Evolutionary conservation across 2,888 invertebrate species (phyloP), one percentile per base, ranked within the genome.

Genomic region (Lasioglossum leucozonium): DNA sequence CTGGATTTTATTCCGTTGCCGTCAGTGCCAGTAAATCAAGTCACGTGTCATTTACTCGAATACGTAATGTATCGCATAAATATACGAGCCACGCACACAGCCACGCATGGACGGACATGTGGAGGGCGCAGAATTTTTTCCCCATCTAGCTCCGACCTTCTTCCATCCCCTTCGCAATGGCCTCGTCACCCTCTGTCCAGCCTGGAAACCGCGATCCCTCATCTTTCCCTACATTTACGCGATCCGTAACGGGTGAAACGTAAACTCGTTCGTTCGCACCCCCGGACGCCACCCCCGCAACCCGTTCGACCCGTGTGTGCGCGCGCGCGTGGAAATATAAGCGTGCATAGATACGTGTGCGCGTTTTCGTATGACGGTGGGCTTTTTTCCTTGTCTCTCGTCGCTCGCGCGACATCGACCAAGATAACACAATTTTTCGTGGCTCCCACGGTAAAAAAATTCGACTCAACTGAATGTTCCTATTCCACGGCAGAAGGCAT

Each of bases 41-140:
- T 92, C 92, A 92, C 93, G 93, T 94, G 93, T 94, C 94, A 94
- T 93, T 94, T 94, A 94, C 93, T 92, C 92, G 93, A 93, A 94
- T 94, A 92, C 93, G 93, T 93, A 93, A 94, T 93, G 93, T 92
- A 91, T 92, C 93, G 92, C 91, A 91, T 93, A 93, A 93, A 93
- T 93, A 93, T 92, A 93, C 91, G 91, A 88, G 85, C 89, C 80
- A 87, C 88, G 89, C 90, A 88, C 87, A 90, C 89, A 84, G 85
- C 74, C 87, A 90, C 89, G 92, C 90, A 89, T 91, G 86, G 86
- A 83, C 85, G 86, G 81, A 79, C 85, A 90, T 51, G 87, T 44
- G 88, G 87, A 87, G 89, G 88, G 90, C 83, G 90, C 81, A 79
- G 89, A 91, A 91, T 87, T 91, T 91, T 90, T 89, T 91, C 65